phyloP scores from a whole-genome alignment of 2,113 vertebrate species.

The Indri indri region DNA sequence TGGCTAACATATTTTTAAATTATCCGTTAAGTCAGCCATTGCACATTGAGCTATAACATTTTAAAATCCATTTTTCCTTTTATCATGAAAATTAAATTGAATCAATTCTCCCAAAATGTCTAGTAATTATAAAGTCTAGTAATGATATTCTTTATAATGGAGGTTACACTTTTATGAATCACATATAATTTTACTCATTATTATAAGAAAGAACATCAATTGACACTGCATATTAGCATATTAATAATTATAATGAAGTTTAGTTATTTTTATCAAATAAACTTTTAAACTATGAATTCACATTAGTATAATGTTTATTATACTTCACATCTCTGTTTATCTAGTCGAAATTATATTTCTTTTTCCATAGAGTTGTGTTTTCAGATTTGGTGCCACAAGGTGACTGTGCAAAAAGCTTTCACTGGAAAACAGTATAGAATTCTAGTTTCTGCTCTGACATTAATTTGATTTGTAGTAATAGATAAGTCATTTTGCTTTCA shows the following conservation, averaged over 20 bases:
- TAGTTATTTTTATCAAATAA: neutral
- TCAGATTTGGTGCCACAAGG: neutral
- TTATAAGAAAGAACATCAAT: neutral
- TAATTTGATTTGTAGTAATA: neutral
- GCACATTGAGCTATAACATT: neutral
- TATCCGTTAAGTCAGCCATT: neutral
- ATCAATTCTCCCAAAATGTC: neutral
- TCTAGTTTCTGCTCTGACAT: neutral
- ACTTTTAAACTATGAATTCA: neutral
- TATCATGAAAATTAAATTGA: neutral
- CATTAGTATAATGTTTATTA: neutral
- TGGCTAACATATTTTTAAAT: neutral
- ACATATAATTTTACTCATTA: neutral
- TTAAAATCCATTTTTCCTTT: neutral
- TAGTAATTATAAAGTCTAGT: neutral
- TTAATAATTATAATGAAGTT: neutral
- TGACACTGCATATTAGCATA: neutral
- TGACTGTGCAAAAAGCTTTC: neutral
- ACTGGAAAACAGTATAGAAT: neutral
- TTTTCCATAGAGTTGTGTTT: neutral
- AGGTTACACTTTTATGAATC: neutral
- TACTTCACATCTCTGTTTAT: neutral
- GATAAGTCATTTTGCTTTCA: neutral
- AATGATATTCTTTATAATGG: neutral
- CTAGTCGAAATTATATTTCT: neutral